A percentile compares a stretch with the other conserved stretches of the same genome.
Conservation (phyloP, 2,113 vertebrate species). For the Bungarus multicinctus region DNA sequence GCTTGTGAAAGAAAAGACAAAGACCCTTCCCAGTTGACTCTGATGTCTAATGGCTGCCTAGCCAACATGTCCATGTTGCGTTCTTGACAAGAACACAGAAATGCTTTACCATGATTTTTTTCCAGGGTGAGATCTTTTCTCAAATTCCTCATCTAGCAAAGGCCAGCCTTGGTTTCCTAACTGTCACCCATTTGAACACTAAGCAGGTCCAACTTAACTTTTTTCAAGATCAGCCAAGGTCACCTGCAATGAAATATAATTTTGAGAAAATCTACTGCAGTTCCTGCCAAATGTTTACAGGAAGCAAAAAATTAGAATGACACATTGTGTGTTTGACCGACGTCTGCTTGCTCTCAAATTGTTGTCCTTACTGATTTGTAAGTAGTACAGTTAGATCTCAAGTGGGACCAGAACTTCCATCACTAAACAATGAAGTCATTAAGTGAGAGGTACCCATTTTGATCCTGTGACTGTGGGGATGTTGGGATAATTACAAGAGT, state of each 20-base stretch:
- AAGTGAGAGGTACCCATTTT: background rate
- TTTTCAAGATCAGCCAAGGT: background rate
- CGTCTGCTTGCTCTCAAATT: background rate
- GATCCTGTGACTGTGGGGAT: background rate
- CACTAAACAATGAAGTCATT: background rate
- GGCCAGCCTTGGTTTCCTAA: background rate
- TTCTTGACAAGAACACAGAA: background rate
- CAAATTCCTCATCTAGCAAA: background rate
- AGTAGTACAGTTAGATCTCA: background rate
- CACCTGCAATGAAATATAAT: background rate
- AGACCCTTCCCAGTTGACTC: background rate
- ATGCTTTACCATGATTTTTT: background rate
- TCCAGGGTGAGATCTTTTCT: background rate
- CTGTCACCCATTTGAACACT: background rate
- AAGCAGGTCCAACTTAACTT: background rate
- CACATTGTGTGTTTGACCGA: background rate
- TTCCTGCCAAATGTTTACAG: background rate
- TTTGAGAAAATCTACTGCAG: background rate
- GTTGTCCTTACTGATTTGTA: background rate
- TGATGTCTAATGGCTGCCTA: background rate
- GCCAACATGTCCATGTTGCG: background rate
- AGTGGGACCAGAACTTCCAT: background rate
- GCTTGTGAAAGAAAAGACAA: background rate
- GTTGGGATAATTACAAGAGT: background rate
- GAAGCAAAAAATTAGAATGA: background rate